Evolutionary conservation across 2,113 vertebrate species (phyloP).

Genomic region (Pterocles orientalis): DNA sequence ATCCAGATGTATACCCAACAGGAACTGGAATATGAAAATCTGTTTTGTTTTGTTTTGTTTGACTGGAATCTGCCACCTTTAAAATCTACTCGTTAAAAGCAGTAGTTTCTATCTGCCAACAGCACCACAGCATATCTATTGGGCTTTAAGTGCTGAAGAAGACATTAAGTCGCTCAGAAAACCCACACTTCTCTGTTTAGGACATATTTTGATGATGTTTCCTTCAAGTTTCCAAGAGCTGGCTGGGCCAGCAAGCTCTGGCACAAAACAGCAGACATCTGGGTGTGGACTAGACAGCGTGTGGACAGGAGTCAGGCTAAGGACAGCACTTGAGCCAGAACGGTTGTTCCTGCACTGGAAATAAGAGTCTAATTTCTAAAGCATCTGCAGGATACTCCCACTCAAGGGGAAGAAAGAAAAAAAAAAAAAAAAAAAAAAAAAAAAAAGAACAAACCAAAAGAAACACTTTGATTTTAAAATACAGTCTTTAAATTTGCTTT

Average conservation of each 20-base stretch:
- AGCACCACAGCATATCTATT: neutral
- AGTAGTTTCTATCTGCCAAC: neutral
- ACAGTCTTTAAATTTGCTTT: neutral
- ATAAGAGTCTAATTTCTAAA: conserved; percentile 17
- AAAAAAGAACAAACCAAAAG: neutral
- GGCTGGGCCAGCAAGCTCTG: neutral
- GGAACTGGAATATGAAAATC: neutral
- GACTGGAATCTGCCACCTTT: conserved; percentile 15
- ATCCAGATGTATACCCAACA: neutral
- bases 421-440: neutral
- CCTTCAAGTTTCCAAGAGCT: conserved; percentile 2
- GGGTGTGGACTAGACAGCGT: conserved; percentile 23
- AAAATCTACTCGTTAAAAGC: neutral
- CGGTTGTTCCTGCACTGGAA: neutral
- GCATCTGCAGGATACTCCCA: neutral
- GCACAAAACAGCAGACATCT: neutral
- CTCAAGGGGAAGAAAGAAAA: neutral
- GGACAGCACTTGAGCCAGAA: neutral
- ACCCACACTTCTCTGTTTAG: neutral
- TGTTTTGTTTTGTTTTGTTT: neutral
- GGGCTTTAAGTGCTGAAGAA: neutral
- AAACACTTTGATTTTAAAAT: neutral
- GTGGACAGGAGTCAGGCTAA: conserved; percentile 4
- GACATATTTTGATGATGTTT: conserved; percentile 10
- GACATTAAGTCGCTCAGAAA: neutral